Evolutionary conservation across 2,888 invertebrate species (phyloP).

Genomic region (Conistra vaccinii): DNA sequence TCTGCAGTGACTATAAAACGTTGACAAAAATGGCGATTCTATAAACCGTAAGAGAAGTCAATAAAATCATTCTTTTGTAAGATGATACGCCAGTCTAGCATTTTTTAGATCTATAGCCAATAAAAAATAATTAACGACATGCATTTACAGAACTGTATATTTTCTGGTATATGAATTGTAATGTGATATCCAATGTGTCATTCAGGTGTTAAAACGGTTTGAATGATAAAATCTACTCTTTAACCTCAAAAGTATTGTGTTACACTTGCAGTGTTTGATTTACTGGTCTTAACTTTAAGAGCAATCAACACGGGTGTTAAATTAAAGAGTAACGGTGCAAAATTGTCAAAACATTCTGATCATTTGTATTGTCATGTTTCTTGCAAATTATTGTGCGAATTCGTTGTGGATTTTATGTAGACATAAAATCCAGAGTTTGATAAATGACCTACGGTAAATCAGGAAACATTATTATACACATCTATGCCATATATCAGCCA

Average conservation of each 20-base stretch:
- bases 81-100: slow-evolving; percentile 15
- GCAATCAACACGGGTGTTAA: slow-evolving; percentile 31
- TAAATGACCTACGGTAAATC: not conserved
- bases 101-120: slow-evolving; percentile 33
- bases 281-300: slow-evolving; percentile 28
- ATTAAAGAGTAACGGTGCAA: slow-evolving; percentile 28
- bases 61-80: slow-evolving; percentile 29
- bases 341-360: not conserved
- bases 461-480: not conserved
- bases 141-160: slow-evolving; percentile 44
- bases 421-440: no score
- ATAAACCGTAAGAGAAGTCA: slow-evolving; percentile 31
- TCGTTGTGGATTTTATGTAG: no score
- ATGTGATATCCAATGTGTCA: slow-evolving; percentile 59
- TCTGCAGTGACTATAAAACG: not conserved
- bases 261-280: slow-evolving; percentile 55
- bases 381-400: not conserved
- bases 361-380: not conserved
- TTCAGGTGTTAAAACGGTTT: slow-evolving; percentile 47
- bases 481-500: no score
- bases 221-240: slow-evolving; percentile 57
- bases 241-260: slow-evolving; percentile 58
- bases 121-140: slow-evolving; percentile 45
- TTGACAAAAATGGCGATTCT: slow-evolving; percentile 18
- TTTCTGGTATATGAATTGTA: slow-evolving; percentile 31